These are phyloP conservation scores for Heliconius eleuchia DNA, from an alignment of 1,140 invertebrate genomes.

Conservation along the genomic window DNA sequence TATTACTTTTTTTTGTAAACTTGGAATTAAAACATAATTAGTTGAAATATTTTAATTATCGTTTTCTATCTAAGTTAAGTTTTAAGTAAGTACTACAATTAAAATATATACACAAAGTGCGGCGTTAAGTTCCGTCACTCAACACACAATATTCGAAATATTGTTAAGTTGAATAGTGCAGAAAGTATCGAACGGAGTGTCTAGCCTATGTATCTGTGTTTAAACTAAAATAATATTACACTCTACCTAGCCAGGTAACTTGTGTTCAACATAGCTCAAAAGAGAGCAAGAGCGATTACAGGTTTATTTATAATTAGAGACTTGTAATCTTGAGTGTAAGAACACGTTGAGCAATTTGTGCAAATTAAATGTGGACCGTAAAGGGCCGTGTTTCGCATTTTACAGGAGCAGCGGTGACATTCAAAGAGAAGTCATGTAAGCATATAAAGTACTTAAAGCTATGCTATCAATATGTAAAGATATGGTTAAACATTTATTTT, in stretches of 20 bases:
- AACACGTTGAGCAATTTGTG: constrained; percentile 50
- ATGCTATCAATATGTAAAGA: constrained; percentile 1
- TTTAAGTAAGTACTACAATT: no score
- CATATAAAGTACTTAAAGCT: background rate
- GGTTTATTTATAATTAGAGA: constrained; percentile 47
- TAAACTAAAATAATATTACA: no score
- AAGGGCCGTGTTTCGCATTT: constrained; percentile 48
- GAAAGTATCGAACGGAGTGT: no score
- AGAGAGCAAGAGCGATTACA: constrained; percentile 39
- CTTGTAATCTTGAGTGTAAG: constrained; percentile 46
- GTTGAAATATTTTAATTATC: no score
- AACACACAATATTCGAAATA: no score
- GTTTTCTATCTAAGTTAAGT: no score
- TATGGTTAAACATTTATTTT: background rate
- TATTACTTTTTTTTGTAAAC: no score
- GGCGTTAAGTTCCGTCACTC: no score
- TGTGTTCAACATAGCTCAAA: background rate
- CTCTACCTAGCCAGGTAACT: background rate
- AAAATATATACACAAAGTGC: no score
- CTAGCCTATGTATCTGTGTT: no score
- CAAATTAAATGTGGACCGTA: constrained; percentile 51
- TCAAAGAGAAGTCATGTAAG: constrained; percentile 13
- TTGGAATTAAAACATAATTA: no score
- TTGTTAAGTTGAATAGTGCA: no score
- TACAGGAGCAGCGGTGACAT: constrained; percentile 33